Evolutionary conservation across 2,888 invertebrate genomes (phyloP), one percentile per base, ranked within the genome.

Genomic region (Oscheius sp.): DNA sequence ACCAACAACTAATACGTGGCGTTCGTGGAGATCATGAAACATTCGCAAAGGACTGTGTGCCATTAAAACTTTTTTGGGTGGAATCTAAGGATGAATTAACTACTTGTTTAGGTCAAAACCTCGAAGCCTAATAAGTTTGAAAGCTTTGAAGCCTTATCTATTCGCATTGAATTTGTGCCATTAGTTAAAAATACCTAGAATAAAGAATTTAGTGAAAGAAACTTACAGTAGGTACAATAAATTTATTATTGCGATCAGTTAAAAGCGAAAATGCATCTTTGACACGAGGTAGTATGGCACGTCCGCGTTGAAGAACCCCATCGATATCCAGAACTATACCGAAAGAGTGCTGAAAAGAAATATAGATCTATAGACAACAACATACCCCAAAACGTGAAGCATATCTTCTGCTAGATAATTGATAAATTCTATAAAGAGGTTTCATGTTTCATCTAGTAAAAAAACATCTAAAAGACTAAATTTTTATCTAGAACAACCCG

Each of bases 251-350:
- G 5, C 86, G 75, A 74, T 90, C 89, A 8, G 88, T 87, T 17
- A 91, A 86, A 50, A 88, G 86, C 26, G 87, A 86, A 81, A 91
- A 90, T 1, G 90, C 89, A 71, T 90, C 89, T 63, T 87, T 88
- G 1, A 90, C 90, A 17, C 89, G 88, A 12, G 91, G 90, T 47
- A 91, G 83, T 6, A 91, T 87, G 64, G 88, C 88, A 72, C 89
- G 88, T 0, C 91, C 91, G 57, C 91, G 86, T 2, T 90, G 89
- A 78, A 91, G 89, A 0, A 91, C 91, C 1, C 91, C 91, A 84
- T 91, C 91, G 72, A 91, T 91, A 82, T 91, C 91, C 81, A 91
- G 90, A 38, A 91, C 86, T 51, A 91, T 87, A n/a, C 91, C 91
- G 86, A 91, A 91, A 12, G 77, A 69, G 22, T 71, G 65, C 74